Percentiles rank a stretch among this genome's conserved stretches.
These are phyloP conservation scores for Amphiprion clarkii DNA, from an alignment of 2,797 vertebrate species.

Conservation along the genomic window DNA sequence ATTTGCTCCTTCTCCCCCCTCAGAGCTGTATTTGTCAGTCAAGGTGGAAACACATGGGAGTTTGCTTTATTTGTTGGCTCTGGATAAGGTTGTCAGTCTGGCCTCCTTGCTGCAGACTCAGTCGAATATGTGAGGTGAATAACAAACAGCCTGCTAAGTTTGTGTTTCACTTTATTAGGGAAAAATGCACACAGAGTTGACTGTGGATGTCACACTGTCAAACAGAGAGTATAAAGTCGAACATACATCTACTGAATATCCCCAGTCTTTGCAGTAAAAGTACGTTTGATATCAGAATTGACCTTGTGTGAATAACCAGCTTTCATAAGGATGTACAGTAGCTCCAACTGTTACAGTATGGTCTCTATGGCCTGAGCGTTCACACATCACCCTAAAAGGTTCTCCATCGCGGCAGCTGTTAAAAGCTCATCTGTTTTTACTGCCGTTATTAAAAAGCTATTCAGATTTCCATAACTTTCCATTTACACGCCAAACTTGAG, in stretches of 20 bases:
- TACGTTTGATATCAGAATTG: neutral
- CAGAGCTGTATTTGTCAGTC: conserved; percentile 39
- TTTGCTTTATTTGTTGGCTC: conserved; percentile 37
- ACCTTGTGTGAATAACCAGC: conserved; percentile 1
- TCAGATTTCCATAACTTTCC: conserved; percentile 49
- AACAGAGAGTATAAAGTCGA: neutral
- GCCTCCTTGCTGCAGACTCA: conserved; percentile 37
- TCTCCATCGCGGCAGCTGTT: conserved; percentile 38
- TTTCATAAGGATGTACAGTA: conserved; percentile 13
- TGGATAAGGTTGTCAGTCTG: conserved; percentile 56
- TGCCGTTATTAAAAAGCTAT: conserved; percentile 52
- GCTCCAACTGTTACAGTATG: too few species aligned
- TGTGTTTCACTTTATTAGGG: conserved; percentile 23
- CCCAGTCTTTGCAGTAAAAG: neutral
- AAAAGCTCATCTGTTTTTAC: conserved; percentile 50
- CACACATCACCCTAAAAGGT: conserved; percentile 9
- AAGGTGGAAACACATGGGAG: conserved; percentile 30
- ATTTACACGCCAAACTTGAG: conserved; percentile 34
- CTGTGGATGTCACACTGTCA: neutral
- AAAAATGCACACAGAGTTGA: conserved; percentile 1
- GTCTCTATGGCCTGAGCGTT: neutral
- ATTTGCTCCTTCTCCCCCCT: conserved; percentile 54
- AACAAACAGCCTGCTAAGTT: conserved; percentile 36
- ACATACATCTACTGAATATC: neutral
- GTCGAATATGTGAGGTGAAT: conserved; percentile 48